Base-by-base conservation (phyloP, 1,140 invertebrate species). In the Meteorus sp. region DNA sequence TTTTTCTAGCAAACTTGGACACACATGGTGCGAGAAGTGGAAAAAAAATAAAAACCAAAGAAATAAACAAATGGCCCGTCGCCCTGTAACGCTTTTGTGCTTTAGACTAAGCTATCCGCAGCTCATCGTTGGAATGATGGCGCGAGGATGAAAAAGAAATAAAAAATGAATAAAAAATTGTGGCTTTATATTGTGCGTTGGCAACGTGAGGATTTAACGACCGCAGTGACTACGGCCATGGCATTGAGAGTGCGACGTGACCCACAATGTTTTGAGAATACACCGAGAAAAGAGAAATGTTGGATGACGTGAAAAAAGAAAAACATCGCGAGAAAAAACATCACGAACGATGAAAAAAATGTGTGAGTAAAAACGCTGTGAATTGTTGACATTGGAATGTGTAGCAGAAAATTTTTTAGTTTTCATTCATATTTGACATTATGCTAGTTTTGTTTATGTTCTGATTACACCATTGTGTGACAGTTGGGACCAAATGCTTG, bases 121-220 rank as follows among this genome's bases (percentile, higher is more conserved):
- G 15, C 51, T 39, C 51, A n/a, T 39, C 51, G 51, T 55, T 23
- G 39, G 11, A 27, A 44, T n/a, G 51, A 22, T 25, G 4, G 52
- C 23, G 27, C 20, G 9, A n/a, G 23, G 8, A n/a, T 27, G 29
- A 25, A 35, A 25, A 39, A 43, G n/a, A 41, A 55, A 55, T n/a
- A n/a, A n/a, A n/a, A n/a, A n/a, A n/a, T n/a, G n/a, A n/a, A n/a
- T n/a, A n/a, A n/a, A n/a, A n/a, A n/a, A n/a, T n/a, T n/a, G n/a
- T n/a, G n/a, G 52, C 37, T 56, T 56, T 56, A 56, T 56, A 56
- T 56, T 56, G 53, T 56, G 53, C 27, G 41, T 39, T 56, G 44
- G 53, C 53, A 43, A 44, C 53, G 25, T 27, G 25, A 43, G 27
- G 41, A 56, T 56, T 56, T 56, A 56, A 56, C 53, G 53, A 56